These are phyloP conservation scores for Dolomedes plantarius DNA, from an alignment of 2,888 invertebrate genomes.

Conservation along the genomic window DNA sequence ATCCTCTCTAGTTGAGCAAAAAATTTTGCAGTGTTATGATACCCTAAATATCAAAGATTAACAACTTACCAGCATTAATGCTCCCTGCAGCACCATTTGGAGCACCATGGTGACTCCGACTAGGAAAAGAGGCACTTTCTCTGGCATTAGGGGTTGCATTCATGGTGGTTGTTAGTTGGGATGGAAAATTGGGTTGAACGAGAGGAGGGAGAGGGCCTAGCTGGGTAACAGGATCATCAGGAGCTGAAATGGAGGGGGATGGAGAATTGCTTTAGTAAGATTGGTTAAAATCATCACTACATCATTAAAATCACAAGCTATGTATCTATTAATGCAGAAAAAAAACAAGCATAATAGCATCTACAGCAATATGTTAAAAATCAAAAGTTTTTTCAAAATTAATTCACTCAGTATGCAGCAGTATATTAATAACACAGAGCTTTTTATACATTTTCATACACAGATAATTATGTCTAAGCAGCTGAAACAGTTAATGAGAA, in stretches of 20 bases:
- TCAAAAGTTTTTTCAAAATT: too few relatives aligned
- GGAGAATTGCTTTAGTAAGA: slow-evolving; percentile 25
- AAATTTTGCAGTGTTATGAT: too few relatives aligned
- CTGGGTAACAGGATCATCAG: slow-evolving; percentile 46
- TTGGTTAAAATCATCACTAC: slow-evolving; percentile 10
- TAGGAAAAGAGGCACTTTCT: slow-evolving; percentile 52
- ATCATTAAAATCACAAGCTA: slow-evolving; percentile 27
- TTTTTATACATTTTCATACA: too few relatives aligned
- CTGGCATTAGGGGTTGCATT: slow-evolving; percentile 36
- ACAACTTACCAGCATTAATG: slow-evolving; percentile 46
- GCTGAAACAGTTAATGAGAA: too few relatives aligned
- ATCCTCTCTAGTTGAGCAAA: too few relatives aligned
- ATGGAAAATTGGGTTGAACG: slow-evolving; percentile 26
- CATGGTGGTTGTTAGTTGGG: slow-evolving; percentile 54
- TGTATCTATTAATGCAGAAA: slow-evolving; percentile 12
- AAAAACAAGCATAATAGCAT: not conserved
- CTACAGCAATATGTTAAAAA: not conserved
- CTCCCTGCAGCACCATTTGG: slow-evolving; percentile 41
- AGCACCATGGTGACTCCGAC: slow-evolving; percentile 48
- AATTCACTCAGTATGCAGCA: too few relatives aligned
- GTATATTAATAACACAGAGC: too few relatives aligned
- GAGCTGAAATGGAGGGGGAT: slow-evolving; percentile 52
- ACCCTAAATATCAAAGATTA: too few relatives aligned
- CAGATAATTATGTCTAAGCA: too few relatives aligned
- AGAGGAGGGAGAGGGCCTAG: slow-evolving; percentile 50